Conservation (phyloP, 1,140 invertebrate genomes). For the Zaprionus ghesquierei region DNA sequence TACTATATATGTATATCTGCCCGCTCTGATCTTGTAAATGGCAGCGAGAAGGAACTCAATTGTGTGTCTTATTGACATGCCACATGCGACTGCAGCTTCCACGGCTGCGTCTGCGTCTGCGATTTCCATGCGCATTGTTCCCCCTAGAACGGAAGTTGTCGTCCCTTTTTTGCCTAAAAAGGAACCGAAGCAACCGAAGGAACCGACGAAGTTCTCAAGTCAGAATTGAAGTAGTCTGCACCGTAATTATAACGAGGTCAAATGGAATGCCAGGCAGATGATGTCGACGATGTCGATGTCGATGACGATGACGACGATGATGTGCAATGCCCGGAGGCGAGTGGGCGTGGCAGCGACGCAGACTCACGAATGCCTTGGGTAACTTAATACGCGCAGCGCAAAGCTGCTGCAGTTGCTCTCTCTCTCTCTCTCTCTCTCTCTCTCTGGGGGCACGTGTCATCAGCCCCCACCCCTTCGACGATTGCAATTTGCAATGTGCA, state of each 20-base stretch:
- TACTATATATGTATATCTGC: constrained; percentile 38
- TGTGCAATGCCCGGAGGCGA: neutral
- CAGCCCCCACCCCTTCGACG: constrained; percentile 8
- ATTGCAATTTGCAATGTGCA: constrained; percentile 65
- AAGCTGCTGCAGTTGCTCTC: constrained; percentile 67
- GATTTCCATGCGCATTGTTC: constrained; percentile 35
- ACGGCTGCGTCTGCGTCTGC: too few relatives aligned
- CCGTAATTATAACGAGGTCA: constrained; percentile 77
- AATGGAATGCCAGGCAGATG: constrained; percentile 22
- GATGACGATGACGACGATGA: neutral
- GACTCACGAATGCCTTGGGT: constrained; percentile 20
- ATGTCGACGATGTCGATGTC: neutral
- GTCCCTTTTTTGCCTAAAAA: constrained; percentile 27
- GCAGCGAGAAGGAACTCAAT: constrained; percentile 40
- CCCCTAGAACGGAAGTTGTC: constrained; percentile 36
- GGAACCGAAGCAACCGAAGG: constrained; percentile 1
- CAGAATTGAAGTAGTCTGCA: constrained; percentile 45
- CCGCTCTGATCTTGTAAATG: constrained; percentile 67
- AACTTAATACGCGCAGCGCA: constrained; percentile 59
- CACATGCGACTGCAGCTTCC: constrained; percentile 34
- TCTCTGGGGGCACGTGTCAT: neutral
- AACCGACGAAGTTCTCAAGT: constrained; percentile 33
- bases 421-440: neutral
- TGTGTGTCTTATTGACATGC: constrained; percentile 70
- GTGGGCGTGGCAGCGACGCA: constrained; percentile 37